Evolutionary conservation across 2,888 invertebrate genomes (phyloP), one percentile per base, ranked within the genome.

Genomic region (Pristionchus mayeri): DNA sequence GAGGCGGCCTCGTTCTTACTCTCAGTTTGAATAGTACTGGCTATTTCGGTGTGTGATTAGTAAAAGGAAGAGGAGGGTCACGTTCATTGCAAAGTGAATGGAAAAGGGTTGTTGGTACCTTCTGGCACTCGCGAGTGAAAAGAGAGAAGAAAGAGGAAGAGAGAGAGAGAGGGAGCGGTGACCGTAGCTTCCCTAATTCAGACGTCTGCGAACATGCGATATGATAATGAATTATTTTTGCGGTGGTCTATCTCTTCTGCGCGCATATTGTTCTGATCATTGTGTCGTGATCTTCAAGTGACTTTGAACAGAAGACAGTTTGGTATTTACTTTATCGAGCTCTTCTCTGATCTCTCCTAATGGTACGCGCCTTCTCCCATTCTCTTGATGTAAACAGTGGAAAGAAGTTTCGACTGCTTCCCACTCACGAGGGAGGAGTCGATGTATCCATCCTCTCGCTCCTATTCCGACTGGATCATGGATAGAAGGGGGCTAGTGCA

Each of bases 1-100:
- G 37, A 1, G 16, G 24, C 37, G 34, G 67, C 21, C 34, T 67
- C 67, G 2, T 18, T 67, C 57, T 21, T 27, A 37, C 18, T 67
- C 37, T 37, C 67, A 37, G 37, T 67, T 67, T 67, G 67, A 37
- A 67, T 37, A 67, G 67, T 7, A 67, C 37, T 16, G 67, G 37
- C 67, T 67, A 67, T 67, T 67, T 67, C 67, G 37, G 67, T 37
- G 21, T 18, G 37, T 18, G 67, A 7, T 34, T 67, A 37, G 67
- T 67, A 67, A 67, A 67, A 37, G 67, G 67, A 37, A 67, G 34
- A 67, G 67, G 37, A 37, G 67, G 67, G 67, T 67, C 67, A 67
- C 67, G 37, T 67, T 67, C 37, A 67, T 67, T 67, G 67, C 67
- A 67, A 67, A 37, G 67, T 67, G 67, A 67, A 67, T 67, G 37